Percentiles rank a stretch among this genome's conserved stretches.
These are phyloP conservation scores for Odobenus rosmarus DNA, from an alignment of 2,113 vertebrate species.

Conservation along the genomic window DNA sequence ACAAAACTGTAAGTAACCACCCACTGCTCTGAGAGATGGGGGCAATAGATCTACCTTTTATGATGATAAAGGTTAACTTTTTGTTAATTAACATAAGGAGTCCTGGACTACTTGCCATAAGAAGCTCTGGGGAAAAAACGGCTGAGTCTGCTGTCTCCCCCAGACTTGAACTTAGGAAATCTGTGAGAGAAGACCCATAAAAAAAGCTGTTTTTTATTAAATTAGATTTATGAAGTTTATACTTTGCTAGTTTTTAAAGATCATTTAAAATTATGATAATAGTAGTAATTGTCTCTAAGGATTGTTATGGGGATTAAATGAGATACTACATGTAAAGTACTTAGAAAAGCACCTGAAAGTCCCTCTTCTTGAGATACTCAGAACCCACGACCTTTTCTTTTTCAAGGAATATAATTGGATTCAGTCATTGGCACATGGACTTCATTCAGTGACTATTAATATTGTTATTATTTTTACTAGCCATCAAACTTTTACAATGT, in stretches of 20 bases:
- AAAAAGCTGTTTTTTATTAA: neutral
- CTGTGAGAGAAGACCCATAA: neutral
- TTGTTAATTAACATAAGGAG: neutral
- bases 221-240: neutral
- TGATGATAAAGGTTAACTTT: neutral
- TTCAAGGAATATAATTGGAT: neutral
- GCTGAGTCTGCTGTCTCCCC: neutral
- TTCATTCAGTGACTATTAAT: neutral
- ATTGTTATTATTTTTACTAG: neutral
- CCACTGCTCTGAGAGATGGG: neutral
- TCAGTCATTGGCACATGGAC: neutral
- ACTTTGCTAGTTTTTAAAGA: neutral
- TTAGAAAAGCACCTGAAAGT: neutral
- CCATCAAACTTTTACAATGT: neutral
- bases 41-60: neutral
- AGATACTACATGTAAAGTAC: neutral
- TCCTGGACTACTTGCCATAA: neutral
- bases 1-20: neutral
- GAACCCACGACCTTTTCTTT: neutral
- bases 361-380: neutral
- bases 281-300: neutral
- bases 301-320: neutral
- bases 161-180: neutral
- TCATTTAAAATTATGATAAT: neutral
- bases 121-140: neutral